phyloP scores from a whole-genome alignment of 1,140 invertebrate genomes.

The Euwallacea fornicatus region DNA sequence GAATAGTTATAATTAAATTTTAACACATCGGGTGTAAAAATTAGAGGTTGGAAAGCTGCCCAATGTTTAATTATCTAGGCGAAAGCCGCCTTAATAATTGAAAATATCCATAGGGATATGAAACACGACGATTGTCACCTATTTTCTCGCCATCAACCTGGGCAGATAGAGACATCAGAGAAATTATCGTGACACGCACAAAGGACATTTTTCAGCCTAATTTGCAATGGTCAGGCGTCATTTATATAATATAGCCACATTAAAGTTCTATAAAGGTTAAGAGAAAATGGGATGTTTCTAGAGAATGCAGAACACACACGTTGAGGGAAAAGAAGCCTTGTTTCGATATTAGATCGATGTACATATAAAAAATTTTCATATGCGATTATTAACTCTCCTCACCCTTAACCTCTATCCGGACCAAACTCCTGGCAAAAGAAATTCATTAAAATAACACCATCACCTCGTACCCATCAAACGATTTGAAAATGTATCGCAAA shows the following conservation, averaged over 20 bases:
- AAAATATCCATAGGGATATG: background rate
- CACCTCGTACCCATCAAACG: no score
- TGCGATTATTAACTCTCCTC: no score
- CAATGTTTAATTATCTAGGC: constrained; percentile 23
- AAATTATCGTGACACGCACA: constrained; percentile 11
- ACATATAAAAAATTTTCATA: no score
- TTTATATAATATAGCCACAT: constrained; percentile 18
- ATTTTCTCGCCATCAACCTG: background rate
- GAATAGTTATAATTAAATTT: constrained; percentile 35
- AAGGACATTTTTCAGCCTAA: constrained; percentile 12
- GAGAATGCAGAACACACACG: background rate
- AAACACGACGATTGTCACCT: background rate
- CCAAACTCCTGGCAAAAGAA: no score
- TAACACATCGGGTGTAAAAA: constrained; percentile 30
- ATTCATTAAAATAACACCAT: no score
- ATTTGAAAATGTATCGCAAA: no score
- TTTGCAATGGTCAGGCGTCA: constrained; percentile 5
- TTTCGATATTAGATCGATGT: background rate
- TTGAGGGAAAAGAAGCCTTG: background rate
- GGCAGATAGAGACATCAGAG: constrained; percentile 7
- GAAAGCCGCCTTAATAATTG: constrained; percentile 4
- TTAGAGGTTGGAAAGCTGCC: constrained; percentile 21
- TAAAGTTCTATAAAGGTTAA: constrained; percentile 17
- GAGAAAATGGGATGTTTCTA: background rate
- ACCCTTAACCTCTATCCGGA: no score